These are phyloP conservation scores for Itoplectis maculator DNA, from an alignment of 2,888 invertebrate species.

Conservation along the genomic window DNA sequence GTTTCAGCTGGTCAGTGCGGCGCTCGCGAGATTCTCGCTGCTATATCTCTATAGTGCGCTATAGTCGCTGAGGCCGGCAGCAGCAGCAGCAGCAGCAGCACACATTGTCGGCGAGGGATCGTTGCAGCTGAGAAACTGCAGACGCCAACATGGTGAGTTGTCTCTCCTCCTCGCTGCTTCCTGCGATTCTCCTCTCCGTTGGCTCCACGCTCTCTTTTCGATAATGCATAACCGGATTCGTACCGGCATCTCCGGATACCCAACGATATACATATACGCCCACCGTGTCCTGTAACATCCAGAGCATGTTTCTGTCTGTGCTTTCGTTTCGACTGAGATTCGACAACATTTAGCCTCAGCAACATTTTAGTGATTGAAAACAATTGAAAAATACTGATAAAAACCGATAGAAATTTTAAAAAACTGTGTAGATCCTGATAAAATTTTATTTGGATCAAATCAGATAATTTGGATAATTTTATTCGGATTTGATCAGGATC, in stretches of 20 bases:
- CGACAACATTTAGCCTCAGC: neutral
- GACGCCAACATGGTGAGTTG: constrained; percentile 45
- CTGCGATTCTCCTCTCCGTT: neutral
- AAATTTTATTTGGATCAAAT: too few species aligned
- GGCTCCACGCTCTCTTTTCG: neutral
- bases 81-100: too few species aligned
- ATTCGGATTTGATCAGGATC: too few species aligned
- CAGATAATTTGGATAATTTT: too few species aligned
- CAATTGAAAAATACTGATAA: too few species aligned
- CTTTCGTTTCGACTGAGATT: neutral
- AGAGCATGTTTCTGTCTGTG: neutral
- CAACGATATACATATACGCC: neutral
- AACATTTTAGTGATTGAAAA: too few species aligned
- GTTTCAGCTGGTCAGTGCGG: neutral
- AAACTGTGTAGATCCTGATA: too few species aligned
- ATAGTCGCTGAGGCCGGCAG: constrained; percentile 17
- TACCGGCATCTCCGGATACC: neutral
- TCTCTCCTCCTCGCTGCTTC: neutral
- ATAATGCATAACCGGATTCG: constrained; percentile 5
- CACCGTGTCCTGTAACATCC: neutral
- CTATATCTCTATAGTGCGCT: constrained; percentile 7
- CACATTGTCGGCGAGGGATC: neutral
- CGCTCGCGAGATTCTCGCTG: neutral
- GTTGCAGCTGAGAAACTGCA: constrained; percentile 13
- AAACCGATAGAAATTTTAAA: too few species aligned